Base-by-base conservation (phyloP, 2,113 vertebrate genomes). In the Onychostoma macrolepis region DNA sequence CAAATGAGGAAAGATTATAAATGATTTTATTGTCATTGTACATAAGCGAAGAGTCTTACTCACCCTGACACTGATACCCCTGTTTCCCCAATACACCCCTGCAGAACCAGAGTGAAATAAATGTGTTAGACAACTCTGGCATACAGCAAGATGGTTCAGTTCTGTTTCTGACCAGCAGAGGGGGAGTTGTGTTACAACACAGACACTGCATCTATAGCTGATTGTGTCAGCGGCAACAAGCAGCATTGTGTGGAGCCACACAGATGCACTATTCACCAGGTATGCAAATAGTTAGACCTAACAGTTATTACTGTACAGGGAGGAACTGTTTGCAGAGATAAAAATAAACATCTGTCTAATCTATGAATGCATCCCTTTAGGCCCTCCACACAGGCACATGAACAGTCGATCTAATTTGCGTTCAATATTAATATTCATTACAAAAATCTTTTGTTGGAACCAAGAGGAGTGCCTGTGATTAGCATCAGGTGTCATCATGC, bases 11-110 rank as follows among this genome's bases (percentile, higher is more conserved):
- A 33, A 69, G 17, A 33, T 36, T 36, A 71, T 41, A 13, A 41
- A 41, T 41, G 1, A n/a, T 11, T 12, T 2, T n/a, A 74, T 6
- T 5, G 10, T 74, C 12, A 75, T 9, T 4, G 50, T n/a, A 43
- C n/a, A 84, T 67, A 48, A 11, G 28, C 80, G 41, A 83, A 81
- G 6, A 65, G 36, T 53, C 45, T 9, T 80, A 93, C 98, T 97
- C 96, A 99, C 98, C 98, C 97, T 99, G 98, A 95, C 98, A 99
- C 84, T 99, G 98, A 94, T 99, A 99, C 88, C 98, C 98, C 93
- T 99, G 98, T 93, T 99, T 99, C 93, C 98, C 98, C 95, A 99
- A 96, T 92, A 99, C 98, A 88, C 98, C 98, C 98, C 98, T 99
- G 94, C 86, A 87, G 87, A 95, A 95, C 91, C 74, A 94, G 93